Percentiles rank a stretch among this genome's conserved stretches.
Evolutionary conservation across 2,113 vertebrate species (phyloP).

Genomic region (Hirundichthys speculiger): DNA sequence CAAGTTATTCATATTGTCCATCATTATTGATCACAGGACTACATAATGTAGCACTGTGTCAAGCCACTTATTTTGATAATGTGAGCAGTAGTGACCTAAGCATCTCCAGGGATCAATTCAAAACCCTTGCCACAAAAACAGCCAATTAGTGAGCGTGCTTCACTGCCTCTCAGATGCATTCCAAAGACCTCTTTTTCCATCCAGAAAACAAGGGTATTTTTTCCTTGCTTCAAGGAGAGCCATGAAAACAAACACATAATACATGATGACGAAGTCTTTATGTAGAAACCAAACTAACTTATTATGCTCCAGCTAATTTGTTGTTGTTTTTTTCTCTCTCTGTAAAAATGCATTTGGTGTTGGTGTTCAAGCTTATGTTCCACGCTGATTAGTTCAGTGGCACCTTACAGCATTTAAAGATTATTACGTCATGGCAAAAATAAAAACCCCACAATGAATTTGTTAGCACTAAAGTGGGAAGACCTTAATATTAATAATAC

Average conservation of each 20-base stretch:
- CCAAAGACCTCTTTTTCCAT: constrained; percentile 63
- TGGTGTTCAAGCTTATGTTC: constrained; percentile 29
- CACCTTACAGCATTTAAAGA: too few relatives aligned
- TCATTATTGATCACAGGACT: constrained; percentile 64
- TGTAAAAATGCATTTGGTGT: constrained; percentile 18
- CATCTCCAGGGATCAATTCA: constrained; percentile 81
- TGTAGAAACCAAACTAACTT: constrained; percentile 85
- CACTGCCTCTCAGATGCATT: constrained; percentile 63
- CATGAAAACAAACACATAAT: constrained; percentile 55
- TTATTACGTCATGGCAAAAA: constrained; percentile 9
- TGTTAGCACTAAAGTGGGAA: too few relatives aligned
- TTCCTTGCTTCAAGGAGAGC: constrained; percentile 42
- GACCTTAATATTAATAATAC: too few relatives aligned
- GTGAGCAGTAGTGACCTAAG: constrained; percentile 78
- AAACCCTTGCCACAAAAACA: constrained; percentile 79
- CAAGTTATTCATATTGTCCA: constrained; percentile 19
- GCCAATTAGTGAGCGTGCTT: constrained; percentile 78
- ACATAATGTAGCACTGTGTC: constrained; percentile 36
- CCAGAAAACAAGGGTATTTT: constrained; percentile 36
- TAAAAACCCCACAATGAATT: too few relatives aligned
- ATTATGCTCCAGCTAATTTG: constrained; percentile 78
- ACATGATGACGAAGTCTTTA: constrained; percentile 84
- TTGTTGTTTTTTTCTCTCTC: constrained; percentile 15
- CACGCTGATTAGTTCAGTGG: constrained; percentile 6
- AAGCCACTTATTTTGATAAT: constrained; percentile 72